Evolutionary conservation across 2,113 vertebrate species (phyloP).

Genomic region (Chrysemys picta): DNA sequence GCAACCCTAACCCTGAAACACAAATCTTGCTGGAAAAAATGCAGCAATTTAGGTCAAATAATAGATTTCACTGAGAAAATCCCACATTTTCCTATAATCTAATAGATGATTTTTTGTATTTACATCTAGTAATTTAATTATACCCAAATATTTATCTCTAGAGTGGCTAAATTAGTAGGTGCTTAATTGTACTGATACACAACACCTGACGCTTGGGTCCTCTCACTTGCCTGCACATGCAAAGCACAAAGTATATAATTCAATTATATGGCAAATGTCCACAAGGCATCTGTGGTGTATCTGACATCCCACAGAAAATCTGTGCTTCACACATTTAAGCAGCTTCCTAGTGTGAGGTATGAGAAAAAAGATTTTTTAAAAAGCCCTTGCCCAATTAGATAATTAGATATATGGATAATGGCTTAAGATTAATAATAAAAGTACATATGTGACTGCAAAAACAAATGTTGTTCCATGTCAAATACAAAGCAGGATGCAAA

Average conservation of each 20-base stretch:
- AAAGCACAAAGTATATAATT: conserved; percentile 29
- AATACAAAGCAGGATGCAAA: conserved; percentile 60
- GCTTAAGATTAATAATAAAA: conserved; percentile 37
- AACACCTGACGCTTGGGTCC: conserved; percentile 34
- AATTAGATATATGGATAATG: neutral
- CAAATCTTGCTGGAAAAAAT: neutral
- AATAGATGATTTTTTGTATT: neutral
- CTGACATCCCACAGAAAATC: conserved; percentile 33
- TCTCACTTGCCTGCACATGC: neutral
- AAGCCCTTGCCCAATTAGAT: neutral
- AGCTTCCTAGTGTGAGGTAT: neutral
- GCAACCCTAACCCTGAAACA: neutral
- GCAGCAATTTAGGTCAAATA: neutral
- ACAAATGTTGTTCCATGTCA: conserved; percentile 33
- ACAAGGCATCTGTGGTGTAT: conserved; percentile 28
- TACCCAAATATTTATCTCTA: conserved; percentile 52
- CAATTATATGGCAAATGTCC: neutral
- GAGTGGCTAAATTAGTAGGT: conserved; percentile 9
- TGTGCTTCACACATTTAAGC: conserved; percentile 21
- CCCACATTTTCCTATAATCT: neutral
- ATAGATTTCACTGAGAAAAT: neutral
- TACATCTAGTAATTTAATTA: conserved; percentile 37
- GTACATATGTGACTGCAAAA: conserved; percentile 31
- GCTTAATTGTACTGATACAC: conserved; percentile 35
- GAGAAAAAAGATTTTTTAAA: neutral